Evolutionary conservation across 2,888 invertebrate species (phyloP).

Genomic region (Heliconius erato): DNA sequence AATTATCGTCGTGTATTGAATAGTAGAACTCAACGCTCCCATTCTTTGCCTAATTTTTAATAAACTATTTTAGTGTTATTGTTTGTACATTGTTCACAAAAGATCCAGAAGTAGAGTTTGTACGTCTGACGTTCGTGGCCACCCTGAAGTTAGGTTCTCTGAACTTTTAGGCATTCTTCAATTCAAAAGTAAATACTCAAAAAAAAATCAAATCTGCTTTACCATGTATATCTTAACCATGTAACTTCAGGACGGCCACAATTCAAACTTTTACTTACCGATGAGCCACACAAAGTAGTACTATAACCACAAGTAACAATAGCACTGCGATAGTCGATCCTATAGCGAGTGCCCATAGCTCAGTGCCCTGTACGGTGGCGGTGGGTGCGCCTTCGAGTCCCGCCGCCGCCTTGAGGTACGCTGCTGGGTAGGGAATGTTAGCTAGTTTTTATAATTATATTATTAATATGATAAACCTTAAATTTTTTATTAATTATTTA

Average conservation of each 20-base stretch:
- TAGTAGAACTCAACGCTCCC: too few relatives aligned
- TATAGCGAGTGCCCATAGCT: conserved; percentile 88
- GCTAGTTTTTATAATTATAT: background rate
- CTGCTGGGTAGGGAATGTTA: conserved; percentile 75
- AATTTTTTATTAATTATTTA: background rate
- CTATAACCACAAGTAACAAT: conserved; percentile 85
- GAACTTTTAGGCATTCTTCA: too few relatives aligned
- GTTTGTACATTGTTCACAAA: too few relatives aligned
- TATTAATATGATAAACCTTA: background rate
- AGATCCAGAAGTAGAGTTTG: too few relatives aligned
- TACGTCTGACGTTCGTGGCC: too few relatives aligned
- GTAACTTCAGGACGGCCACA: too few relatives aligned
- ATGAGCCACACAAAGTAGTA: conserved; percentile 78
- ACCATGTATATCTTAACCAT: too few relatives aligned
- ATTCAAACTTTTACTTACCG: conserved; percentile 62
- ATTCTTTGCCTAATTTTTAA: too few relatives aligned
- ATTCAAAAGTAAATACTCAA: too few relatives aligned
- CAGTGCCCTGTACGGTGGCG: conserved; percentile 70
- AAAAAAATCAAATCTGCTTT: too few relatives aligned
- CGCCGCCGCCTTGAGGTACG: conserved; percentile 88
- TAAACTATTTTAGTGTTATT: background rate
- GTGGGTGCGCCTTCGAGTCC: conserved; percentile 86
- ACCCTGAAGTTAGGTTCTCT: too few relatives aligned
- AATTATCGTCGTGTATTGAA: too few relatives aligned
- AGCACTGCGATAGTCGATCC: conserved; percentile 87